Evolutionary conservation across 2,113 vertebrate genomes (phyloP), one percentile per base, ranked within the genome.

Genomic region (Apteryx owenii): DNA sequence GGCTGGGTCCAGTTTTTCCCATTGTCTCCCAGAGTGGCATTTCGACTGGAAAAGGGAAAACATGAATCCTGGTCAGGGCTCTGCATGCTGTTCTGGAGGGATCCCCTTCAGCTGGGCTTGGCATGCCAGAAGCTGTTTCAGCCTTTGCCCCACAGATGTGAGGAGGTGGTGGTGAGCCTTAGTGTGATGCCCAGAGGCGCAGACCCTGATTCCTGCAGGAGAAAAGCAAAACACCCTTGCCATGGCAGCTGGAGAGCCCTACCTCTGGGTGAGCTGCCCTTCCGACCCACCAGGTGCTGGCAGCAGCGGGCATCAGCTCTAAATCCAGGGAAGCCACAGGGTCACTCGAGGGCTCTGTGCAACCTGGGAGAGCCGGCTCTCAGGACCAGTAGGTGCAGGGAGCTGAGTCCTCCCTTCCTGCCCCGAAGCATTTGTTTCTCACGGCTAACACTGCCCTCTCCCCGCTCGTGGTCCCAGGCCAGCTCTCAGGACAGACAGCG

Each of bases 1-100:
- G 93, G 77, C 77, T 95, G 42, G 80, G 80, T 81, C 80, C 88
- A 77, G 1, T 62, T 94, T 95, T 93, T 62, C 69, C 76, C 10
- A 14, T 87, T 38, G n/a, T 89, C 88, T 93, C 31, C 42, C 86
- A 72, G 72, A 85, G 58, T 0, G 5, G 28, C 4, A 1, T 84
- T 94, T 87, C 31, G 23, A 44, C 84, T 78, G 70, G 61, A 93
- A 73, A 46, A 68, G 83, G 93, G 78, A 92, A 68, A 87, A 75
- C 0, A 0, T 7, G 4, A 88, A 93, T 77, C 50, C 69, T 81
- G 69, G 71, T 79, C 76, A 42, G 72, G 31, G 29, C 29, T 90
- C 25, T 5, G 2, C 33, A n/a, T 36, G 2, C 28, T 44, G 28
- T 12, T 78, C 9, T 18, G n/a, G 73, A 85, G 73, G 80, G 92